These are phyloP conservation scores for Polylopha cassiicola DNA, from an alignment of 2,888 invertebrate genomes.

Conservation along the genomic window DNA sequence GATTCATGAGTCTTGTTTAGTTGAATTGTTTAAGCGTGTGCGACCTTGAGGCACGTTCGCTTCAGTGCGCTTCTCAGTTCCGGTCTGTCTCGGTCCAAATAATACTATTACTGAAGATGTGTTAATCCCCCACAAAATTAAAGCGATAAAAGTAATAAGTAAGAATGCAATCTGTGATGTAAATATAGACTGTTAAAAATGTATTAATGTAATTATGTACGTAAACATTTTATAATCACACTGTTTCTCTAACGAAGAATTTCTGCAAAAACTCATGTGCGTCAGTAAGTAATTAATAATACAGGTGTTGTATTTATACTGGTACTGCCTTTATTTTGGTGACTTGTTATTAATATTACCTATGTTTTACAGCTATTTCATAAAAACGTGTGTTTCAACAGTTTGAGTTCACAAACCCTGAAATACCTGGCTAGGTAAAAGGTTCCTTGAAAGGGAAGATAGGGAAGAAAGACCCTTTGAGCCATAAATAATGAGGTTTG, in stretches of 20 bases:
- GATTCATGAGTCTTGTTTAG: conserved; percentile 15
- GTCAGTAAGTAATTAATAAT: too few relatives aligned
- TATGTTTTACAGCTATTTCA: conserved; percentile 22
- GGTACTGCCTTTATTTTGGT: conserved; percentile 20
- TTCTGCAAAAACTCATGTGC: too few relatives aligned
- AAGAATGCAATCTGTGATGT: conserved; percentile 21
- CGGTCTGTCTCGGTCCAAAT: conserved; percentile 59
- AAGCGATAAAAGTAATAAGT: conserved; percentile 17
- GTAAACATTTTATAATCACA: too few relatives aligned
- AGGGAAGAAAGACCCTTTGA: conserved; percentile 47
- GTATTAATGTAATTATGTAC: too few relatives aligned
- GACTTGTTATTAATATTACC: conserved; percentile 23
- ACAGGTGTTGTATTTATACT: too few relatives aligned
- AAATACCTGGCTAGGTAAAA: conserved; percentile 29
- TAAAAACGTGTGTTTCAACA: conserved; percentile 19
- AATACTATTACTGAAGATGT: conserved; percentile 43
- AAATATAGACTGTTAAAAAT: conserved; percentile 22
- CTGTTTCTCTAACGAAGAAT: too few relatives aligned
- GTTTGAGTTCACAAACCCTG: conserved; percentile 23
- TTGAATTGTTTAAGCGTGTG: conserved; percentile 35
- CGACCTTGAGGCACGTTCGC: conserved; percentile 59
- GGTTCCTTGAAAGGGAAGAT: conserved; percentile 38
- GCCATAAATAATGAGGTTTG: conserved; percentile 60
- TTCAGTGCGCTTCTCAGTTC: conserved; percentile 56
- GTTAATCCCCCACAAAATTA: conserved; percentile 40